phyloP scores from a whole-genome alignment of 2,113 vertebrate genomes.

The Microcebus ravelobensis region DNA sequence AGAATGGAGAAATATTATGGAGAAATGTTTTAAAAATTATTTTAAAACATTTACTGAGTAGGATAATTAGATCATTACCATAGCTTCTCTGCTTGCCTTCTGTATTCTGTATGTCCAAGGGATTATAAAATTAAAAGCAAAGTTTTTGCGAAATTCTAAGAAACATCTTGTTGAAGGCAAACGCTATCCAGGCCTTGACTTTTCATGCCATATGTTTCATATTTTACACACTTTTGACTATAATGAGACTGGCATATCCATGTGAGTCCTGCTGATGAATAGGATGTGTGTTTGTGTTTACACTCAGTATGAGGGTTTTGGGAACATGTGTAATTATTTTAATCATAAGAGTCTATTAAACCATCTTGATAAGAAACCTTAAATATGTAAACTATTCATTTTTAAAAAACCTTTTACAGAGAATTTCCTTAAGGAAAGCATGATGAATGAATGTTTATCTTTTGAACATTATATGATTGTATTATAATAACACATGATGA shows the following conservation, averaged over 20 bases:
- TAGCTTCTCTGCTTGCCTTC: neutral
- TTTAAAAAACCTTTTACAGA: conserved; percentile 5
- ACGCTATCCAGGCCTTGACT: conserved; percentile 22
- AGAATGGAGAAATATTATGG: neutral
- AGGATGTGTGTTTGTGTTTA: conserved; percentile 27
- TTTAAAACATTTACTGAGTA: neutral
- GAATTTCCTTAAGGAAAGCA: conserved; percentile 57
- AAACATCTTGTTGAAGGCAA: conserved; percentile 48
- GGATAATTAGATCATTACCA: neutral
- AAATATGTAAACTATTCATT: conserved; percentile 55
- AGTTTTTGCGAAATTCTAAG: conserved; percentile 32
- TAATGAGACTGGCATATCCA: conserved; percentile 17
- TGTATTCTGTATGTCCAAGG: neutral
- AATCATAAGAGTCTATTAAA: conserved; percentile 37
- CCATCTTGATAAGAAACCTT: conserved; percentile 61
- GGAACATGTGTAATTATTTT: conserved; percentile 2
- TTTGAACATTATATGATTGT: conserved; percentile 48
- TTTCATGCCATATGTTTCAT: conserved; percentile 54
- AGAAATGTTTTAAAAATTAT: no score
- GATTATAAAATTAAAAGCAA: conserved; percentile 58
- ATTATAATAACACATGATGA: conserved; percentile 54
- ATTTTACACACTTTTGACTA: conserved; percentile 45
- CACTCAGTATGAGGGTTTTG: neutral
- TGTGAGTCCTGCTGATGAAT: conserved; percentile 18
- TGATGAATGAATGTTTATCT: conserved; percentile 45